Base-by-base conservation (phyloP, 2,888 invertebrate species). In the Drosophila buzzatii region DNA sequence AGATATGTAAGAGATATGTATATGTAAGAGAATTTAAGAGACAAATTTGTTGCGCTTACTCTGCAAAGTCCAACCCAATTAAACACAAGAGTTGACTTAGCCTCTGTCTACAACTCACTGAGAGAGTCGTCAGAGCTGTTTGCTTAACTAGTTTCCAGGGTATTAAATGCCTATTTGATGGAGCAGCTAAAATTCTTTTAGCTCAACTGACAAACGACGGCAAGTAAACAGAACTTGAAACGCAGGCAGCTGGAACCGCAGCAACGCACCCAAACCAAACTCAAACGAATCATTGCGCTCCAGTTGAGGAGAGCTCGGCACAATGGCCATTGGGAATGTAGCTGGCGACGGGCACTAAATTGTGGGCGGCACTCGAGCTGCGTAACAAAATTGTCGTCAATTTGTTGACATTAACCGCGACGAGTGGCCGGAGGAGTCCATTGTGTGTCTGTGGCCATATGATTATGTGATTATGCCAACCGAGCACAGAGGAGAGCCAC, bases 311-410 rank as follows among this genome's bases (percentile, higher is more conserved):
- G 35, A 23, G 23, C 39, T 6, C 10, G n/a, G 27, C 42, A 2
- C n/a, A 33, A n/a, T 12, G 14, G 10, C 20, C 39, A 41, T 0
- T 58, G 23, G 55, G 27, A 39, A 16, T 16, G 12, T 14, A 8
- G 44, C n/a, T n/a, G 20, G 33, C 63, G 53, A 64, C 63, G 56
- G 77, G 56, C 6, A 57, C 73, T 70, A 73, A 89, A 75, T 79
- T 70, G 89, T 89, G 84, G 85, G 89, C 84, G 87, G 76, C 55
- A 58, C 74, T 33, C 31, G 79, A 63, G 66, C 67, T 73, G 70
- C 58, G 76, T 84, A 86, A 86, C 85, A 49, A 76, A 85, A 76
- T 77, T 67, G 66, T 79, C 73, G 73, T 65, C 67, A 79, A 89
- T 81, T 86, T 83, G 79, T 83, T 83, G 81, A 83, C 76, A 89